Conservation (phyloP, 2,113 vertebrate genomes). For the Misgurnus anguillicaudatus region DNA sequence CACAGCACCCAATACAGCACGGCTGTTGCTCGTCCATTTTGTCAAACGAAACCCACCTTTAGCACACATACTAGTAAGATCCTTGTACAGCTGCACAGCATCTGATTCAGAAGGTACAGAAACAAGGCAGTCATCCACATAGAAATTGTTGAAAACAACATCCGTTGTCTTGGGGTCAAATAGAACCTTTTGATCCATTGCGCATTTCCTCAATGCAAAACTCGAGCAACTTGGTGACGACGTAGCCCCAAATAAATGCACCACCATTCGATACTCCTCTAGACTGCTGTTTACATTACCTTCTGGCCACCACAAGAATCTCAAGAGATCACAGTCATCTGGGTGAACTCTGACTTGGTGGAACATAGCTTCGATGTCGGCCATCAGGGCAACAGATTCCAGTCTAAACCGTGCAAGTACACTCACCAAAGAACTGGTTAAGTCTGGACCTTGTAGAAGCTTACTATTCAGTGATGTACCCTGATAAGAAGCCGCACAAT, state of each 20-base stretch:
- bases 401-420: not conserved
- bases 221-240: not conserved
- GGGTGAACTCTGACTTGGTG: not conserved
- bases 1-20: not conserved
- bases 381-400: not conserved
- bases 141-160: not conserved
- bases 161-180: not conserved
- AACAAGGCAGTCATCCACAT: constrained; percentile 11
- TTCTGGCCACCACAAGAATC: constrained; percentile 20
- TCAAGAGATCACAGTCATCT: not conserved
- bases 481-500: constrained; percentile 33
- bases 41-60: constrained; percentile 8
- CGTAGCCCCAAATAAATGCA: not conserved
- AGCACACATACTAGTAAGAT: not conserved
- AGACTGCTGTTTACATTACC: not conserved
- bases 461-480: not conserved
- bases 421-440: not conserved
- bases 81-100: not conserved
- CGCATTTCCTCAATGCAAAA: not conserved
- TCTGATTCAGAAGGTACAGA: not conserved
- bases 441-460: not conserved
- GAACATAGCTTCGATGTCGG: not conserved
- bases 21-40: constrained; percentile 25
- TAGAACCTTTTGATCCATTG: not conserved
- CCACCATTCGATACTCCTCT: not conserved